Conservation (phyloP, 2,113 vertebrate species). For the Cochlearius cochlearius region DNA sequence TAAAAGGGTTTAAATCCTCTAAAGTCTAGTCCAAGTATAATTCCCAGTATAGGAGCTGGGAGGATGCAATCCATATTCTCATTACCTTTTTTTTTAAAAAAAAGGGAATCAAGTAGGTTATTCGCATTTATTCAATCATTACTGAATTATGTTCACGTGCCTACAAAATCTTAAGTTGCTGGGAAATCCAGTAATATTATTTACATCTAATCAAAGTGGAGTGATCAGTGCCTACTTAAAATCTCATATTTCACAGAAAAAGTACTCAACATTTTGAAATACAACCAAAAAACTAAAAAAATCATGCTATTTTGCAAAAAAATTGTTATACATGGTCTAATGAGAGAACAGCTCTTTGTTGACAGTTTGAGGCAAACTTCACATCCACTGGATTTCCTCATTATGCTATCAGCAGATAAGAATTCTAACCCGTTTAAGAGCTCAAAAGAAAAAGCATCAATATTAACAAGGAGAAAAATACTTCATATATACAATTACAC, state of each 20-base stretch:
- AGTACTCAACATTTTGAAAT: neutral
- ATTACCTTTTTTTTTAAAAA: neutral
- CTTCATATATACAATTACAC: neutral
- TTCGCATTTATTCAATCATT: neutral
- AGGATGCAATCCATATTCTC: neutral
- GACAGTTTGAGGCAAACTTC: neutral
- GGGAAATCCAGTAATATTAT: neutral
- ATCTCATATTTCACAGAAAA: neutral
- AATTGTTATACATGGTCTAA: neutral
- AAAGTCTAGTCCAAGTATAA: neutral
- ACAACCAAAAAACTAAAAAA: neutral
- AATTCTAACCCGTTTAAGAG: neutral
- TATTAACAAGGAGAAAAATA: neutral
- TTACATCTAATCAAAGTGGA: neutral
- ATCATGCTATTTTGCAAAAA: neutral
- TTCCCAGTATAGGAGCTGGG: neutral
- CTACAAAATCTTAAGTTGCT: neutral
- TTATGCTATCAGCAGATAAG: neutral
- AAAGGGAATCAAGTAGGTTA: neutral
- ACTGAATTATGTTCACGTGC: neutral
- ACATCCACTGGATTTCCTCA: neutral
- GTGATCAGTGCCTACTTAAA: neutral
- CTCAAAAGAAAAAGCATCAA: neutral
- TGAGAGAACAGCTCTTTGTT: neutral
- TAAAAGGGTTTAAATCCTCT: neutral